Evolutionary conservation across 2,888 invertebrate species (phyloP), one percentile per base, ranked within the genome.

Genomic region (Andrena bucephala): DNA sequence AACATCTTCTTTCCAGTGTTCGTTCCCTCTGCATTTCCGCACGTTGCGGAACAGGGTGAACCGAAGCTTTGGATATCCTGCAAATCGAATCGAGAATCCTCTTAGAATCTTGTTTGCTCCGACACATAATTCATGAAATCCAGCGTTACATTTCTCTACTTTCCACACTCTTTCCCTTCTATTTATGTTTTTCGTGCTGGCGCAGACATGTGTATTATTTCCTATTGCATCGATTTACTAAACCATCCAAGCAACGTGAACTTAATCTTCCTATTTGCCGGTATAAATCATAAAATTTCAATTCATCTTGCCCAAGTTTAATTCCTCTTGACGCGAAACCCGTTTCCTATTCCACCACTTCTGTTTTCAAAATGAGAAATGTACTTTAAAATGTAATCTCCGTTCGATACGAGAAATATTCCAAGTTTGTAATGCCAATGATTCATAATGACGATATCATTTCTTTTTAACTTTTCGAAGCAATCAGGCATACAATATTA

Each of bases 241-340:
- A 42, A n/a, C 48, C 57, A 31, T 75, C 60, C 67, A 27, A 24
- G 48, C 52, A 20, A 52, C 68, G 27, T 36, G 8, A 48, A 29
- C 24, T 62, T 42, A 31, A 70, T 77, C 59, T 70, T 42, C 16
- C 31, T 54, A 52, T 29, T 59, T 33, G 50, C 31, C 31, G 31
- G 7, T 29, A 67, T 67, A 80, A 77, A 77, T 80, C 71, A 48
- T 71, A 59, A 54, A 48, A 70, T 71, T 71, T 71, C 54, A 66
- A 75, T 79, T 76, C 68, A 33, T 65, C 72, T 59, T 59, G 31
- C 59, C 27, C 10, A 10, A 27, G 20, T 16, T 66, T 54, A 16
- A 54, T 75, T 75, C n/a, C 63, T 54, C 13, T 33, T 36, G 27
- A 36, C 33, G 31, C n/a, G 33, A 50, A 57, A 31, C 4, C 20